Evolutionary conservation across 2,888 invertebrate genomes (phyloP), one percentile per base, ranked within the genome.

Genomic region (Matsumyia berberina): DNA sequence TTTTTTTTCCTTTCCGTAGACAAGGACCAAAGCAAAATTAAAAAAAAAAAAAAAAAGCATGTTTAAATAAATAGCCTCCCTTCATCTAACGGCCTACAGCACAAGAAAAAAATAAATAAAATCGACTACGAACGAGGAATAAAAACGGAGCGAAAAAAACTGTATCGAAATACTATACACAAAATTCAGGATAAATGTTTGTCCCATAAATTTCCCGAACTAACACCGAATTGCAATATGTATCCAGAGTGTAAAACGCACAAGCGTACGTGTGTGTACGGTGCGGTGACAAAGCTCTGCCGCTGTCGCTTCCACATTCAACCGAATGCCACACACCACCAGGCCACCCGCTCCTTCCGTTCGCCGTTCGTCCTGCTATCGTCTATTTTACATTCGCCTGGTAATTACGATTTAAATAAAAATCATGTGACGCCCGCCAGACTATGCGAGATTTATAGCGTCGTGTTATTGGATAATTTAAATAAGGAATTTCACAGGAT

Each of bases 321-420:
- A 49, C 51, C 62, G 17, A 60, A 8, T 44, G 12, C n/a, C 5
- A 6, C n/a, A 11, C 17, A 33, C 31, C 7, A 17, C 12, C 46
- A 5, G n/a, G 2, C 12, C 15, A 6, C 15, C 12, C 11, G 37
- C 33, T 6, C 37, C 44, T 35, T 12, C 60, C 35, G 15, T 55
- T 12, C 19, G 44, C 62, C 35, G 35, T 35, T 44, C 33, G 62
- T 57, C 29, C 60, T 58, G 9, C 49, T 33, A 29, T 55, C 51
- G 66, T 79, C 79, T 79, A 83, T 83, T 79, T 69, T 72, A 67
- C 72, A 83, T 73, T 74, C 62, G 73, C 69, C 17, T 80, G 83
- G 83, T 85, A 85, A 85, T 85, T 85, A 85, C 83, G 83, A 80
- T 85, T 85, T 85, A 85, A 85, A 80, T 85, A 85, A 85, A 85